A percentile compares a stretch with the other conserved stretches of the same genome.
Evolutionary conservation across 2,113 vertebrate species (phyloP).

Genomic region (Colaptes auratus): DNA sequence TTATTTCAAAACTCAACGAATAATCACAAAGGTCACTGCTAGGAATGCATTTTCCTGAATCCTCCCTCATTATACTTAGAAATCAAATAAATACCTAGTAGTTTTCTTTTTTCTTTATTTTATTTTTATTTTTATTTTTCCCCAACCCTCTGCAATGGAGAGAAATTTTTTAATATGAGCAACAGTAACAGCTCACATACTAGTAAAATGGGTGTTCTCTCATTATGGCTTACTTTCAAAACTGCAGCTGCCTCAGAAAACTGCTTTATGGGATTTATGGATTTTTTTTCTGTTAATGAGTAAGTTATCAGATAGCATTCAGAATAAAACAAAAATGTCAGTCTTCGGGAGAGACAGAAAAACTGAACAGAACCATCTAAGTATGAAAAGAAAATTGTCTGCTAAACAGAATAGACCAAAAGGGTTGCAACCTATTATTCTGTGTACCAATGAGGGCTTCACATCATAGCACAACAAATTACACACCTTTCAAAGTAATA

Average conservation of each 20-base stretch:
- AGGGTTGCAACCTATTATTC: background rate
- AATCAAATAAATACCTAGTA: background rate
- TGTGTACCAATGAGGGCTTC: background rate
- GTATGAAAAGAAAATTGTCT: background rate
- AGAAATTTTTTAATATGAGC: background rate
- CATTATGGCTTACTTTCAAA: background rate
- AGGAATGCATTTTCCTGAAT: background rate
- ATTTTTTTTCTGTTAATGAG: background rate
- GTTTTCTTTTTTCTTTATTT: background rate
- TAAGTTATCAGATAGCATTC: background rate
- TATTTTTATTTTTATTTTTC: no score
- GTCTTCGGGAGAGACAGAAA: background rate
- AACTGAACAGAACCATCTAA: background rate
- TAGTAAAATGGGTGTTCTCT: background rate
- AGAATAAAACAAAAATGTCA: background rate
- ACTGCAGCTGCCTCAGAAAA: background rate
- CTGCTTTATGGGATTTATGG: background rate
- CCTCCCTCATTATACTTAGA: background rate
- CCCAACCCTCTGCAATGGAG: rapidly evolving
- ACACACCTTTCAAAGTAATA: background rate
- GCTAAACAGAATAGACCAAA: background rate
- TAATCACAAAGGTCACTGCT: background rate
- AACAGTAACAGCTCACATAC: background rate
- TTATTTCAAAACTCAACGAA: background rate
- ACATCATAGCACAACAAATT: background rate